Evolutionary conservation across 2,888 invertebrate genomes (phyloP).

Genomic region (Dolichopus griseipennis): DNA sequence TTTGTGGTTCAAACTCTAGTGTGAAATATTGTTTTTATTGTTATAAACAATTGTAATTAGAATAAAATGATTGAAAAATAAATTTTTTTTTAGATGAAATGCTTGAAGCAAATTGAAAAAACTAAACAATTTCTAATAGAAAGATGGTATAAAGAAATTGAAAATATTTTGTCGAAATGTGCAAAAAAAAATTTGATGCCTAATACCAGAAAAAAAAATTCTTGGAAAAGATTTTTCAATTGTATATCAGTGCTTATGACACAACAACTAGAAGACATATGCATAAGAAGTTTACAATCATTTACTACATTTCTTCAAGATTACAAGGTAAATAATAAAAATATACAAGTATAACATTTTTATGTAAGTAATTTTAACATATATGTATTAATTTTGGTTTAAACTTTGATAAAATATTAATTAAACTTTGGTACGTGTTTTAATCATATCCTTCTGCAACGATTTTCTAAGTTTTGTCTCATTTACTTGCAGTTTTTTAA

Average conservation of each 20-base stretch:
- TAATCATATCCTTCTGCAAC: too few relatives aligned
- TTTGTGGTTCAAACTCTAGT: too few relatives aligned
- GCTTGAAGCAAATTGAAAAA: constrained; percentile 55
- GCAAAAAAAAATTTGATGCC: constrained; percentile 60
- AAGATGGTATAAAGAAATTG: constrained; percentile 43
- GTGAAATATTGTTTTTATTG: too few relatives aligned
- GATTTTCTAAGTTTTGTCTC: too few relatives aligned
- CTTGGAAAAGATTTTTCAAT: constrained; percentile 71
- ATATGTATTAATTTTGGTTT: too few relatives aligned
- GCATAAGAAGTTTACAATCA: constrained; percentile 67
- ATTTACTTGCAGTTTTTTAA: too few relatives aligned
- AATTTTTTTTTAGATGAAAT: constrained; percentile 15
- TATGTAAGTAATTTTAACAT: too few relatives aligned
- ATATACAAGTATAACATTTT: too few relatives aligned
- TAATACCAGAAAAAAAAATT: constrained; percentile 53
- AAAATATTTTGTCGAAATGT: constrained; percentile 47
- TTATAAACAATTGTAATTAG: too few relatives aligned
- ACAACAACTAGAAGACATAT: constrained; percentile 71
- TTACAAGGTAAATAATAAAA: constrained; percentile 65
- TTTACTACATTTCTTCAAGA: constrained; percentile 70
- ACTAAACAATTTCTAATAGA: constrained; percentile 58
- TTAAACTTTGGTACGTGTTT: too few relatives aligned
- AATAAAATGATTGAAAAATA: too few relatives aligned
- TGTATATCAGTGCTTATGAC: constrained; percentile 83
- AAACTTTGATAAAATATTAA: too few relatives aligned